A percentile compares a stretch with the other conserved stretches of the same genome.
phyloP scores from a whole-genome alignment of 1,140 invertebrate species.

The Drosophila lowei region DNA sequence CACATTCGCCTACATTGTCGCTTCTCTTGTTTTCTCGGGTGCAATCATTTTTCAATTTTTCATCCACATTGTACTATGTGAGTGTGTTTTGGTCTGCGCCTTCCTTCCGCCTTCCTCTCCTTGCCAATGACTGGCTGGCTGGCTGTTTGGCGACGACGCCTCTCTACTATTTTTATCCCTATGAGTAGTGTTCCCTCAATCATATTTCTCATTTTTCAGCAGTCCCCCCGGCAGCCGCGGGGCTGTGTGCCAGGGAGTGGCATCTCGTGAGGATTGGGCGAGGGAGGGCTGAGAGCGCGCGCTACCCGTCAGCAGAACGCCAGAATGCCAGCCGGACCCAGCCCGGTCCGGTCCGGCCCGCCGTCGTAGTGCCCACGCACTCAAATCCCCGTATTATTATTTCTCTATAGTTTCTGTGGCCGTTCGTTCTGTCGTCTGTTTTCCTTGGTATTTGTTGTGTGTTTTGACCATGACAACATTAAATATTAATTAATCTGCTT shows the following conservation, averaged over 20 bases:
- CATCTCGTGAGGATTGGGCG: not conserved
- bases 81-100: slow-evolving; percentile 37
- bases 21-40: slow-evolving; percentile 39
- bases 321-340: no score
- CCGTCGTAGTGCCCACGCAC: slow-evolving; percentile 56
- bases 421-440: slow-evolving; percentile 49
- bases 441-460: slow-evolving; percentile 45
- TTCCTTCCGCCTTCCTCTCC: not conserved
- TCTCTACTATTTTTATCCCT: slow-evolving; percentile 63
- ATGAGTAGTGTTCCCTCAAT: slow-evolving; percentile 76
- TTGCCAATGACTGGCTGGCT: not conserved
- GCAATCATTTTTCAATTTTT: slow-evolving; percentile 75
- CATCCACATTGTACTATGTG: slow-evolving; percentile 26
- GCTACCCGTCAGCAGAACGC: slow-evolving; percentile 39
- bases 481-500: slow-evolving; percentile 79
- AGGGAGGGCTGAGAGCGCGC: slow-evolving; percentile 19
- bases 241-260: slow-evolving; percentile 25
- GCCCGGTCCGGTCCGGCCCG: not conserved
- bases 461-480: slow-evolving; percentile 78
- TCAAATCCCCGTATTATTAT: slow-evolving; percentile 32
- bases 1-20: slow-evolving; percentile 24
- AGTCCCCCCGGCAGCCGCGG: slow-evolving; percentile 24
- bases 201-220: slow-evolving; percentile 76
- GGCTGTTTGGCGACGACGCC: slow-evolving; percentile 35
- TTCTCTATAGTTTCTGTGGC: slow-evolving; percentile 55